Percentiles rank a stretch among this genome's conserved stretches.
Evolutionary conservation across 2,113 vertebrate genomes (phyloP).

Genomic region (Platichthys flesus): DNA sequence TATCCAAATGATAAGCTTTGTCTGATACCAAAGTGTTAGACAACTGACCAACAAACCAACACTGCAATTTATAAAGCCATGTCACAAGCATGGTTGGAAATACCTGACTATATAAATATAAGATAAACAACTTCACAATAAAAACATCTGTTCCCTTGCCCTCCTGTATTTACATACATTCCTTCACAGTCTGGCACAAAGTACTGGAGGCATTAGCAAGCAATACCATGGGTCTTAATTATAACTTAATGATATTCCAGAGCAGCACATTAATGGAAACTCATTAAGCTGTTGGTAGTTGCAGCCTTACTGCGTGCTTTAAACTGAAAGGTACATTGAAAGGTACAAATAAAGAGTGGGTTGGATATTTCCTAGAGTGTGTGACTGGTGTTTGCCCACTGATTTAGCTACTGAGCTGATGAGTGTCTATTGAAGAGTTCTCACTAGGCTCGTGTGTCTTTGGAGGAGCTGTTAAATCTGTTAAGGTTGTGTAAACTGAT

Average conservation of each 20-base stretch:
- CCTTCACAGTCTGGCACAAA: slow-evolving; percentile 13
- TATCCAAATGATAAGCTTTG: no score
- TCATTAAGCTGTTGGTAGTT: slow-evolving; percentile 31
- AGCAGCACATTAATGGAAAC: slow-evolving; percentile 34
- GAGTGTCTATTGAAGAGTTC: slow-evolving; percentile 32
- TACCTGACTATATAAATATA: no score
- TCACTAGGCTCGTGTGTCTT: no score
- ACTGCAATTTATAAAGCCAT: no score
- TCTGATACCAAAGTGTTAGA: background rate
- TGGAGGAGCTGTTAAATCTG: background rate
- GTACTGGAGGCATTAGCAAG: slow-evolving; percentile 16
- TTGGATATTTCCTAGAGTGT: slow-evolving; percentile 13
- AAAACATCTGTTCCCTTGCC: background rate
- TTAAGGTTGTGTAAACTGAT: background rate
- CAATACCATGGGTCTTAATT: slow-evolving; percentile 19
- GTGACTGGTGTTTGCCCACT: slow-evolving; percentile 33
- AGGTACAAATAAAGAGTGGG: slow-evolving; percentile 14
- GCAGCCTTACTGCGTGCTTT: slow-evolving; percentile 19
- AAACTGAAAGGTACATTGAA: slow-evolving; percentile 24
- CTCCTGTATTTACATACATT: no score
- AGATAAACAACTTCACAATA: no score
- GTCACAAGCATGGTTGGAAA: background rate
- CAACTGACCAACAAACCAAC: background rate
- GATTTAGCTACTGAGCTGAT: slow-evolving; percentile 12
- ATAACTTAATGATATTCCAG: slow-evolving; percentile 25